Evolutionary conservation across 2,888 invertebrate species (phyloP), one percentile per base, ranked within the genome.

Genomic region (Dynastes tityus): DNA sequence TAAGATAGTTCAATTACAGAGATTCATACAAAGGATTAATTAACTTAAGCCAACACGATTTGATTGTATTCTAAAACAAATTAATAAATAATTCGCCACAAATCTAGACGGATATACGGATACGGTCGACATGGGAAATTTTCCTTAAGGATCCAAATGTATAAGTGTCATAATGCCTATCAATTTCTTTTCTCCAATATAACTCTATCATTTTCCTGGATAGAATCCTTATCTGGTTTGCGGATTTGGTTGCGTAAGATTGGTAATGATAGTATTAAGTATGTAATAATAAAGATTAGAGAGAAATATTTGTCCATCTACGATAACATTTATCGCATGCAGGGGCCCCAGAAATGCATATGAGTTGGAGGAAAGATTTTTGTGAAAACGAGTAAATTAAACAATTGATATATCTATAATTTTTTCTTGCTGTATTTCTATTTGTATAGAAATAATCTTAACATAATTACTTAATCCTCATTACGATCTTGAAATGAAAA

Each of bases 31-130:
- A 32, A 13, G 29, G 29, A 11, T 63, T 63, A 63, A n/a, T 11
- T 11, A 29, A 11, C 22, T 63, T 29, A 32, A 32, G 9, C 63
- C n/a, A 5, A 32, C 27, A 1, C 13, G 63, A 63, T 63, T 63
- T 63, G 11, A 63, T 63, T n/a, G 27, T 27, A 61, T 16, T 63
- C 32, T 32, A 63, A 63, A 29, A 13, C 63, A 63, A 63, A 63
- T 32, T 63, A 63, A 63, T 63, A 63, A 63, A 63, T 32, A 61
- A 22, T 11, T 11, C 61, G 11, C 11, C 0, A 8, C 27, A 29
- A 61, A 61, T 61, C 45, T 45, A 45, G 45, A 8, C 4, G 45
- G 45, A 45, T 45, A 45, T 45, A 8, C 9, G 11, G 11, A 45
- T 11, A 45, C 45, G 45, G 9, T 45, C 1, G 11, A 45, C 11